Conservation (phyloP, 2,113 vertebrate species). For the Vanacampus margaritifer region DNA sequence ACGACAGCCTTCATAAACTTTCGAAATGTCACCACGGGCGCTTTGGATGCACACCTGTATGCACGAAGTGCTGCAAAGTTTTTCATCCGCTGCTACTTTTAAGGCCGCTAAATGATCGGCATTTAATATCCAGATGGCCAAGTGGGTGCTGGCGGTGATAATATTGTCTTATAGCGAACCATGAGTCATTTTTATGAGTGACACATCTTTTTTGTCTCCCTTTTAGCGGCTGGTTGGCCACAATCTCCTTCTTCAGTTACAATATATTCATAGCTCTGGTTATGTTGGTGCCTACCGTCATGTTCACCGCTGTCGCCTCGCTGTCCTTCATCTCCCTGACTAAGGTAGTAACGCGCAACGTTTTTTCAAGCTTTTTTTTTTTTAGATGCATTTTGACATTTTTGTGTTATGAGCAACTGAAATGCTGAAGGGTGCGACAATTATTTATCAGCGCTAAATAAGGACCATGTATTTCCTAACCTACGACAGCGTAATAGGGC, state of each 20-base stretch:
- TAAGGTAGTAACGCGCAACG: constrained; percentile 81
- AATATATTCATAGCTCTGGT: constrained; percentile 86
- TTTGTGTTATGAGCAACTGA: not conserved
- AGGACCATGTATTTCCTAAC: too few species aligned
- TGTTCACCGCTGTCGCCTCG: constrained; percentile 87
- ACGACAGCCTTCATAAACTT: constrained; percentile 58
- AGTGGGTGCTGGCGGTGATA: constrained; percentile 4
- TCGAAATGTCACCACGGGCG: constrained; percentile 59
- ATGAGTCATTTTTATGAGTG: not conserved
- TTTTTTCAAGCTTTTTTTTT: not conserved
- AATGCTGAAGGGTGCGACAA: too few species aligned
- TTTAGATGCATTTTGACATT: not conserved
- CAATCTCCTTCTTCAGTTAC: constrained; percentile 90
- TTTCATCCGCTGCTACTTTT: constrained; percentile 31
- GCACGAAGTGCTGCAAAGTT: constrained; percentile 24
- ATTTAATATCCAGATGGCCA: constrained; percentile 46
- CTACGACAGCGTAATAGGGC: too few species aligned
- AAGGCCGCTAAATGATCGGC: constrained; percentile 26
- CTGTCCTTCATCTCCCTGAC: constrained; percentile 92
- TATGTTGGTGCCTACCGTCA: constrained; percentile 91
- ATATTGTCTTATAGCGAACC: constrained; percentile 9
- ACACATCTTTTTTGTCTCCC: constrained; percentile 29
- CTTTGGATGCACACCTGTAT: constrained; percentile 25
- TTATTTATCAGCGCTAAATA: too few species aligned
- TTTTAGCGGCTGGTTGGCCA: constrained; percentile 90